Conservation (phyloP, 2,888 invertebrate species). For the Ectemnius cavifrons region DNA sequence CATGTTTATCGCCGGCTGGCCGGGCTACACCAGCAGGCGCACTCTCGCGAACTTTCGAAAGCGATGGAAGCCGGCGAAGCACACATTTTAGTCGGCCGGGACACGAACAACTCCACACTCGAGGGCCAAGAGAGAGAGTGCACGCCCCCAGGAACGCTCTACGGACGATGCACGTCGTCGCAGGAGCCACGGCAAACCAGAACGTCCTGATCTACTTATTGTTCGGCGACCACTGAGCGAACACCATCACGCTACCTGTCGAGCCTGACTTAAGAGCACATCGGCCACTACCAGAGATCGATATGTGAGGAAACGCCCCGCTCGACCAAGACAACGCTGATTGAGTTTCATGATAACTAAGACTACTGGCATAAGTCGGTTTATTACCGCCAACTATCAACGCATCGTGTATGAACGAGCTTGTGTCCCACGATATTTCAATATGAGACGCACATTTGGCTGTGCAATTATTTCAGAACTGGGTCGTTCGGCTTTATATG, state of each 20-base stretch:
- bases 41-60: conserved; percentile 39
- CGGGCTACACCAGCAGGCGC: conserved; percentile 12
- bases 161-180: neutral
- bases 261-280: neutral
- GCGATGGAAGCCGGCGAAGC: conserved; percentile 24
- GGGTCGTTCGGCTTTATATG: too few species aligned
- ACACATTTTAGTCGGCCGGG: conserved; percentile 19
- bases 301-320: too few species aligned
- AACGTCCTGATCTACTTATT: neutral
- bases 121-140: neutral
- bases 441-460: too few species aligned
- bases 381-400: too few species aligned
- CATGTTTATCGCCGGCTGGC: conserved; percentile 49
- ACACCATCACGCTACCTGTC: neutral
- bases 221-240: neutral
- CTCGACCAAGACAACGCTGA: too few species aligned
- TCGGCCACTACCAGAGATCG: too few species aligned
- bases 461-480: too few species aligned
- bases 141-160: neutral
- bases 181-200: neutral
- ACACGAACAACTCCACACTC: too few species aligned
- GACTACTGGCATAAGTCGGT: too few species aligned
- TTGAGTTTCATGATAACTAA: too few species aligned
- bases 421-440: too few species aligned
- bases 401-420: too few species aligned